These are phyloP conservation scores for Andricus grossulariae DNA, from an alignment of 1,140 invertebrate species.

Conservation along the genomic window DNA sequence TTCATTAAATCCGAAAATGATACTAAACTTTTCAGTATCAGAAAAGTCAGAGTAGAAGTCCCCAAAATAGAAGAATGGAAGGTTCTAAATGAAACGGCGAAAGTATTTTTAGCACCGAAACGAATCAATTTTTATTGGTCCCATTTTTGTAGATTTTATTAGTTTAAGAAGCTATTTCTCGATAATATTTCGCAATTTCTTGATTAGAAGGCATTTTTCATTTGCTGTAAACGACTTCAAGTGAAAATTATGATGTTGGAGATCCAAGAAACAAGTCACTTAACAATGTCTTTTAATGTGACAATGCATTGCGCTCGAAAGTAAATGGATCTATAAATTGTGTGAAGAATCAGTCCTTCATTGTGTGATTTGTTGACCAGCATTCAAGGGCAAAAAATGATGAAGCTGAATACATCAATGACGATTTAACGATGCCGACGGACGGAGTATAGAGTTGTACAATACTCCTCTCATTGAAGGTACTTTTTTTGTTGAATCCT, in stretches of 20 bases:
- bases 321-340: neutral
- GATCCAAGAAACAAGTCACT: neutral
- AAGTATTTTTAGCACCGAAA: neutral
- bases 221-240: neutral
- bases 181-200: neutral
- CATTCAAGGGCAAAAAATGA: neutral
- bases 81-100: too few species aligned
- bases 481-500: too few species aligned
- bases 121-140: neutral
- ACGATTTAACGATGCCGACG: conserved; percentile 16
- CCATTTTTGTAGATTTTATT: neutral
- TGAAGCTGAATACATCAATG: neutral
- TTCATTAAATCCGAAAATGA: too few species aligned
- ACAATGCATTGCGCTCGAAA: neutral
- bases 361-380: neutral
- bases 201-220: conserved; percentile 1
- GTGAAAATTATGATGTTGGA: neutral
- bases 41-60: too few species aligned
- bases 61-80: too few species aligned
- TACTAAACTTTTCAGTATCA: too few species aligned
- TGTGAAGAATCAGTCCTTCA: neutral
- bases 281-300: neutral
- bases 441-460: neutral
- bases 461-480: too few species aligned
- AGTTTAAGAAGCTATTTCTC: neutral